phyloP scores from a whole-genome alignment of 2,113 vertebrate species.

The Piprites chloris region DNA sequence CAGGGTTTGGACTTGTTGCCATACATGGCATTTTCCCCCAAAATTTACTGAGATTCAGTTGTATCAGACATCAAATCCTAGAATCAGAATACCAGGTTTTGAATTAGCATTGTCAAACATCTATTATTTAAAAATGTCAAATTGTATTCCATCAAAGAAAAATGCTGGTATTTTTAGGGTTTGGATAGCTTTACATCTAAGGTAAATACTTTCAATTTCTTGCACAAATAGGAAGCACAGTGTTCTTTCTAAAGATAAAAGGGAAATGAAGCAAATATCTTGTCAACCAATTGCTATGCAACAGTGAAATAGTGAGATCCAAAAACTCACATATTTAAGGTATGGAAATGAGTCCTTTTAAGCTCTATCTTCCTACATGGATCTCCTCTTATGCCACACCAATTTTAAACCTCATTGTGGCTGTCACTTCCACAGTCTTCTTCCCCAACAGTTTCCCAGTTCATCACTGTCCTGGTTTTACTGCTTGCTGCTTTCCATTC shows the following conservation, averaged over 20 bases:
- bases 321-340: neutral
- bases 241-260: neutral
- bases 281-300: neutral
- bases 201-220: neutral
- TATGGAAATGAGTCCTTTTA: neutral
- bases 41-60: neutral
- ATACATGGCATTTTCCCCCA: neutral
- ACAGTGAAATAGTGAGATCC: neutral
- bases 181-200: neutral
- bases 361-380: neutral
- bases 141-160: neutral
- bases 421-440: neutral
- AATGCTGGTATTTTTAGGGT: neutral
- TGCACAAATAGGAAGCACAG: neutral
- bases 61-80: neutral
- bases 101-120: neutral
- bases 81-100: neutral
- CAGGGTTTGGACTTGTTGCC: neutral
- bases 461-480: neutral
- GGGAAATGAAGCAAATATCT: neutral
- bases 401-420: neutral
- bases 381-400: neutral
- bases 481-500: neutral
- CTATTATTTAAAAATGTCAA: neutral
- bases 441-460: neutral